phyloP scores from a whole-genome alignment of 2,797 vertebrate species.

The Enteromius afrohamiltoni region DNA sequence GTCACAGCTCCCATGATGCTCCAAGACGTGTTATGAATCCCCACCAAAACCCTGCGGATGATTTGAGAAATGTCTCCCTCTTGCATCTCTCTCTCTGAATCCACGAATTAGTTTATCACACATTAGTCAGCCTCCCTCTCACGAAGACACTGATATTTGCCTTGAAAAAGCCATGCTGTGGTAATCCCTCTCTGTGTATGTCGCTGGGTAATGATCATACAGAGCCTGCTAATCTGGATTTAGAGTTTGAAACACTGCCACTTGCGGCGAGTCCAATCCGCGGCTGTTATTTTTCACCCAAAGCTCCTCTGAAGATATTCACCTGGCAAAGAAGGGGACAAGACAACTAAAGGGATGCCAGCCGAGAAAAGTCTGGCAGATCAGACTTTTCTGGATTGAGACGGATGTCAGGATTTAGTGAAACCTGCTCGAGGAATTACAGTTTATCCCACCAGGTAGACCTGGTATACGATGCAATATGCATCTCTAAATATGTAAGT shows the following conservation, averaged over 20 bases:
- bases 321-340: slow-evolving; percentile 40
- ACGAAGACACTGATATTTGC: slow-evolving; percentile 38
- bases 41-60: slow-evolving; percentile 30
- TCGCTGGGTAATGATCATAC: slow-evolving; percentile 48
- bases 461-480: slow-evolving; percentile 1
- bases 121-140: slow-evolving; percentile 34
- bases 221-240: slow-evolving; percentile 52
- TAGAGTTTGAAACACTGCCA: slow-evolving; percentile 44
- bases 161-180: slow-evolving; percentile 52
- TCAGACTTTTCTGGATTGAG: slow-evolving; percentile 21
- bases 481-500: background rate
- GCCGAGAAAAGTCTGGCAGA: slow-evolving; percentile 22
- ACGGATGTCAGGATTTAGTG: slow-evolving; percentile 37
- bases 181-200: slow-evolving; percentile 42
- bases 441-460: slow-evolving; percentile 35
- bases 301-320: slow-evolving; percentile 37
- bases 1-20: background rate
- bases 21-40: slow-evolving; percentile 2
- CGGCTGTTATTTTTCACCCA: slow-evolving; percentile 28
- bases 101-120: slow-evolving; percentile 31
- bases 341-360: slow-evolving; percentile 31
- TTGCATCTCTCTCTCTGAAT: slow-evolving; percentile 32
- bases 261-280: slow-evolving; percentile 35
- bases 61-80: slow-evolving; percentile 25
- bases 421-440: slow-evolving; percentile 36